Evolutionary conservation across 1,140 invertebrate genomes (phyloP).

Genomic region (Octopus bimaculoides): DNA sequence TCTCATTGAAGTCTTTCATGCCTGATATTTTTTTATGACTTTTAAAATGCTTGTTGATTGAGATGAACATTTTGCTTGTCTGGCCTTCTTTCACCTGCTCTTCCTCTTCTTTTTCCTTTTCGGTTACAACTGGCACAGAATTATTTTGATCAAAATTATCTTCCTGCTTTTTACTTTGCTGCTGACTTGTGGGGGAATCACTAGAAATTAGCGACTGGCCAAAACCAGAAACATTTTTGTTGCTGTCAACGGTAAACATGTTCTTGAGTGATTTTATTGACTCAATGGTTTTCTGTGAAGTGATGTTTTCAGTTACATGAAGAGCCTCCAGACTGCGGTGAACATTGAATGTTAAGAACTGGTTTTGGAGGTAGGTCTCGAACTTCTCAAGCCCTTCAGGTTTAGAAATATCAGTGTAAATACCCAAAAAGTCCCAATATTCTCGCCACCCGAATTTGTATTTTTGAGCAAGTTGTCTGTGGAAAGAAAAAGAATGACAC

Average conservation of each 20-base stretch:
- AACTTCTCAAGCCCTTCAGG: slow-evolving; percentile 70
- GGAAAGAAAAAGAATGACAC: slow-evolving; percentile 34
- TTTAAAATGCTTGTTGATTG: not conserved
- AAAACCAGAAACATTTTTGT: not conserved
- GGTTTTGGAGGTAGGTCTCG: slow-evolving; percentile 71
- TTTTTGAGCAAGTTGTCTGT: slow-evolving; percentile 72
- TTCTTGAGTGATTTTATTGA: slow-evolving; percentile 13
- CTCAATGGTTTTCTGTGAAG: not conserved
- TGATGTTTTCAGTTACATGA: not conserved
- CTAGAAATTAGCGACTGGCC: not conserved
- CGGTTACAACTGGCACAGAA: not conserved
- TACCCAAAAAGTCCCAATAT: slow-evolving; percentile 84
- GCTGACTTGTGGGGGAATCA: slow-evolving; percentile 13
- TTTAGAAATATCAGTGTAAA: slow-evolving; percentile 73
- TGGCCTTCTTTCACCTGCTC: not conserved
- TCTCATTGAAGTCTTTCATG: not conserved
- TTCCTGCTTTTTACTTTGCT: not conserved
- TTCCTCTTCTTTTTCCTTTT: not conserved
- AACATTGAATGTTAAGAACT: slow-evolving; percentile 20
- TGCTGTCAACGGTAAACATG: slow-evolving; percentile 1
- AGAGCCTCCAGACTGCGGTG: slow-evolving; percentile 18
- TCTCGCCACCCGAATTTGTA: slow-evolving; percentile 81
- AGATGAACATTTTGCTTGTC: not conserved
- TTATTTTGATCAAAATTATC: not conserved
- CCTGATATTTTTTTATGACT: not conserved